phyloP scores from a whole-genome alignment of 2,113 vertebrate genomes.

The Nematolebias whitei region DNA sequence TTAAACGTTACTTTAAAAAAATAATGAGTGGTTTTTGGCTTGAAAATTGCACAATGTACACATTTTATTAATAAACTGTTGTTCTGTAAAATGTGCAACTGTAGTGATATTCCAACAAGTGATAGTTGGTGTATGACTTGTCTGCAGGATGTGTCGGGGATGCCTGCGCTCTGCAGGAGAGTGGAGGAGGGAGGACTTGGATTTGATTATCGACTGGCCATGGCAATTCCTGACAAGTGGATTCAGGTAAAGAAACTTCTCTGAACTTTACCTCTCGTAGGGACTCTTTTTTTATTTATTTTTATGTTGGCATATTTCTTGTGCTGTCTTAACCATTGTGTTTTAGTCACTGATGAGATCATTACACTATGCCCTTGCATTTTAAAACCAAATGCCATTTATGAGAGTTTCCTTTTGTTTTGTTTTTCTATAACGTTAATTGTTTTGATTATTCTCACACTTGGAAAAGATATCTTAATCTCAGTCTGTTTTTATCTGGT shows the following conservation, averaged over 20 bases:
- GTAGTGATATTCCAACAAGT: constrained; percentile 3
- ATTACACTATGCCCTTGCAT: too few relatives aligned
- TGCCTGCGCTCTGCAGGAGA: constrained; percentile 91
- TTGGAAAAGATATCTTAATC: too few relatives aligned
- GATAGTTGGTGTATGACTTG: constrained; percentile 38
- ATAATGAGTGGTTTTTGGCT: constrained; percentile 46
- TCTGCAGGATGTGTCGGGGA: constrained; percentile 94
- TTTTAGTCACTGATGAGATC: too few relatives aligned
- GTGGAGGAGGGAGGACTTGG: constrained; percentile 89
- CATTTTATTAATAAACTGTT: constrained; percentile 5
- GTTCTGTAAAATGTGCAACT: constrained; percentile 6
- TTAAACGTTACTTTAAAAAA: constrained; percentile 62
- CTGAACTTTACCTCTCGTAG: constrained; percentile 6
- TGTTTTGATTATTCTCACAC: too few relatives aligned
- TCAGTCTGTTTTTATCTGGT: too few relatives aligned
- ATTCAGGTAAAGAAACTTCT: constrained; percentile 86
- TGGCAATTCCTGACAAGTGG: constrained; percentile 99
- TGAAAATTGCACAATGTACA: constrained; percentile 15
- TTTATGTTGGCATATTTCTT: too few relatives aligned
- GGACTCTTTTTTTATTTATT: not conserved
- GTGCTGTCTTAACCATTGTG: too few relatives aligned
- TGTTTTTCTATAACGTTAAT: too few relatives aligned
- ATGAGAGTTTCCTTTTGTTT: too few relatives aligned
- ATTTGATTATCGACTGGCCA: constrained; percentile 95
- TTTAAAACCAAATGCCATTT: too few relatives aligned